Evolutionary conservation across 2,888 invertebrate genomes (phyloP), one percentile per base, ranked within the genome.

Genomic region (Bruchidius siliquastri): DNA sequence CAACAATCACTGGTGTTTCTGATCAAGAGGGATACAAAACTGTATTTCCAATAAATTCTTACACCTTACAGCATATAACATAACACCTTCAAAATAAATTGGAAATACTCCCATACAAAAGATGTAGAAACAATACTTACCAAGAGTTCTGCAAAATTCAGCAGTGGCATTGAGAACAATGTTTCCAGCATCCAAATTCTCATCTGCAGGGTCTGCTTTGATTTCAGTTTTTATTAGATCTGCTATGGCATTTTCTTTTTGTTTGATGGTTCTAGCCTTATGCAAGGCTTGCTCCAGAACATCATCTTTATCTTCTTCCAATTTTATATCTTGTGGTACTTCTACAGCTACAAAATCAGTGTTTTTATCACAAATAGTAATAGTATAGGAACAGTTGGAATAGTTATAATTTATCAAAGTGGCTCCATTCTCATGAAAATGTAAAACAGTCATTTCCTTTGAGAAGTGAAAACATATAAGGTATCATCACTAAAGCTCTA

Each of bases 101-200:
- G n/a, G n/a, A n/a, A n/a, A n/a, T n/a, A n/a, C n/a, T n/a, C n/a
- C n/a, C n/a, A n/a, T n/a, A n/a, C n/a, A n/a, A n/a, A n/a, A 72
- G 22, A 72, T 20, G 21, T 21, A 21, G 13, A 21, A 67, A 71
- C 67, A 21, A 26, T 70, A 72, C 73, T 79, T 75, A 83, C 84
- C 86, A 8, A 98, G 89, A 70, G 97, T 96, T 81, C 98, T 92
- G 84, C 98, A 98, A 88, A 98, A 98, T 89, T 98, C 98, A 0
- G 98, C 97, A 0, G 97, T 98, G 0, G 96, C 93, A 88, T 98
- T 97, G 73, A 98, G 88, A 74, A 94, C 91, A 82, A 98, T 97
- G 79, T 90, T 89, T 72, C 88, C 86, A 30, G 78, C 80, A 72
- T 84, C 87, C 10, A 77, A 72, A 20, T 78, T 76, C 72, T 83